phyloP scores from a whole-genome alignment of 2,888 invertebrate genomes.

The Noctua comes region DNA sequence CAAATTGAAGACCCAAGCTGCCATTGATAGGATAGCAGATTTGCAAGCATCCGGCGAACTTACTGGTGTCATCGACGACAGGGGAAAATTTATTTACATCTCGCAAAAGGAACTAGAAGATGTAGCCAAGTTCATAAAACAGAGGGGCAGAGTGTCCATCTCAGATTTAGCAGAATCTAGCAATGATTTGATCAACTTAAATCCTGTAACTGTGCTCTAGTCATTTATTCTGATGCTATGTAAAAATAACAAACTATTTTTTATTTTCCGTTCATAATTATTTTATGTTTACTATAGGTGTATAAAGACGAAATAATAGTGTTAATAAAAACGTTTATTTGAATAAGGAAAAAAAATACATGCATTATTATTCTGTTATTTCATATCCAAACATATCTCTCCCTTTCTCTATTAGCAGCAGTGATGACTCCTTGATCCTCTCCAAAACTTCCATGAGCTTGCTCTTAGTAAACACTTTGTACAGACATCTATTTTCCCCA shows the following conservation, averaged over 20 bases:
- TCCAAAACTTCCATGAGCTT: constrained; percentile 94
- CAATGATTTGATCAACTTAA: constrained; percentile 96
- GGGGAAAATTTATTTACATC: constrained; percentile 99
- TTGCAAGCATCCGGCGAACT: constrained; percentile 95
- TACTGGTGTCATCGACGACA: constrained; percentile 99
- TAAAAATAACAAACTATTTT: constrained; percentile 28
- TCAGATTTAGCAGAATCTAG: constrained; percentile 98
- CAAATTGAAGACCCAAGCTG: constrained; percentile 96
- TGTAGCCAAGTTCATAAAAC: constrained; percentile 98
- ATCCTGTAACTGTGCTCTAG: constrained; percentile 86
- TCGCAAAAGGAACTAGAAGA: constrained; percentile 96
- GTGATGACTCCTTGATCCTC: constrained; percentile 94
- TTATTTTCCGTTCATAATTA: constrained; percentile 32
- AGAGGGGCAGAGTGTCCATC: constrained; percentile 98
- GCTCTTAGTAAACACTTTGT: constrained; percentile 94
- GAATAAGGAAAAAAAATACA: constrained; percentile 58
- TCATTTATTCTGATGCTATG: constrained; percentile 21
- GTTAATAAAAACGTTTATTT: constrained; percentile 79
- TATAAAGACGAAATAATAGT: constrained; percentile 68
- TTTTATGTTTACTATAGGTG: constrained; percentile 59
- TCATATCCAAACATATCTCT: constrained; percentile 96
- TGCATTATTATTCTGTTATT: constrained; percentile 69
- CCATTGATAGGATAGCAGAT: constrained; percentile 96
- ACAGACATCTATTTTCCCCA: constrained; percentile 94
- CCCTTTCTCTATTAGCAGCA: constrained; percentile 93